These are phyloP conservation scores for Pygoscelis antarcticus DNA, from an alignment of 2,113 vertebrate species.

Conservation along the genomic window DNA sequence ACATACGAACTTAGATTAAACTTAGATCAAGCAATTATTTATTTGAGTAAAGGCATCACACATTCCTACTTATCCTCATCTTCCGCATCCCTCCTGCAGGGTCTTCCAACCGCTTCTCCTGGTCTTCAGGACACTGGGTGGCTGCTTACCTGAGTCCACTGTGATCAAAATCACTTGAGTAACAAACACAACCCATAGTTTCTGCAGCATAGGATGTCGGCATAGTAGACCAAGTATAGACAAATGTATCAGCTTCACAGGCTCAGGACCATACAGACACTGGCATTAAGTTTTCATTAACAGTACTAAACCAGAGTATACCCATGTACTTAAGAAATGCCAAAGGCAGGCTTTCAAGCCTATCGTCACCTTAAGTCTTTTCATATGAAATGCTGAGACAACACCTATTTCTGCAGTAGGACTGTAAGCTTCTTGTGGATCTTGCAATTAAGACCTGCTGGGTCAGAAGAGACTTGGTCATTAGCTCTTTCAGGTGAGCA, in stretches of 20 bases:
- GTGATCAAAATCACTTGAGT: not conserved
- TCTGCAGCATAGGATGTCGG: not conserved
- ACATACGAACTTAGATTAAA: fast-evolving
- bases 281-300: not conserved
- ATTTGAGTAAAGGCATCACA: not conserved
- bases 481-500: not conserved
- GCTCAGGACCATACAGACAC: not conserved
- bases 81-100: not conserved
- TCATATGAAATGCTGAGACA: not conserved
- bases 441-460: not conserved
- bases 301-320: not conserved
- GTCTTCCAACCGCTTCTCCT: not conserved
- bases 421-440: not conserved
- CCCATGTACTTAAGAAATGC: fast-evolving
- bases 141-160: not conserved
- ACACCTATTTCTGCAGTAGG: not conserved
- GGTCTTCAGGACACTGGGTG: not conserved
- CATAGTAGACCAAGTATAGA: fast-evolving
- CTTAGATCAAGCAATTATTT: not conserved
- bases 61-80: not conserved
- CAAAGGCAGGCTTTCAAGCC: not conserved
- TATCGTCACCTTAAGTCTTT: not conserved
- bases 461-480: not conserved
- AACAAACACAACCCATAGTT: not conserved
- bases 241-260: fast-evolving